Percentiles rank a stretch among this genome's conserved stretches.
These are phyloP conservation scores for Lepidochitona cinerea DNA, from an alignment of 2,888 invertebrate genomes.

Conservation along the genomic window DNA sequence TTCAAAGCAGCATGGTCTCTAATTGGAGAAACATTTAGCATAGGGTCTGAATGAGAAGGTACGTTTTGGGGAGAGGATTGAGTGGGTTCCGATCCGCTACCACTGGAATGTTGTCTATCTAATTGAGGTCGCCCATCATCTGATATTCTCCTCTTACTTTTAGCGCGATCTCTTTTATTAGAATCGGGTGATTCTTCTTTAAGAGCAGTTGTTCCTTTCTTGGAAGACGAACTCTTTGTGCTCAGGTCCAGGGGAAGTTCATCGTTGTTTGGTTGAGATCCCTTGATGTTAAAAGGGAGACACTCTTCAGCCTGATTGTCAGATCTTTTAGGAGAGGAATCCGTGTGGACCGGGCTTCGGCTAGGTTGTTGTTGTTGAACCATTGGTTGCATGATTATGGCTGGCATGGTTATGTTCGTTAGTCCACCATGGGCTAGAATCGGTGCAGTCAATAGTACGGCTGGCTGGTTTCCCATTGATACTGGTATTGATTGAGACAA, in stretches of 20 bases:
- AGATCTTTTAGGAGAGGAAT: neutral
- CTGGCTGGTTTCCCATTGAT: constrained; percentile 20
- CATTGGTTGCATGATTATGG: constrained; percentile 51
- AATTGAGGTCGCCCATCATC: neutral
- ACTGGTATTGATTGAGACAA: neutral
- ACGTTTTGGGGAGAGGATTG: neutral
- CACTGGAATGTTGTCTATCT: neutral
- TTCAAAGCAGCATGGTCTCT: too few relatives aligned
- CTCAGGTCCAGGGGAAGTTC: constrained; percentile 1
- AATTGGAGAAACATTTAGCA: neutral
- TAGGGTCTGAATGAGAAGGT: neutral
- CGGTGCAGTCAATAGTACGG: constrained; percentile 50
- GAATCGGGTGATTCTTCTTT: neutral
- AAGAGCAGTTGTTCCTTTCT: constrained; percentile 1
- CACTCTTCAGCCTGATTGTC: neutral
- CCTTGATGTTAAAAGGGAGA: neutral
- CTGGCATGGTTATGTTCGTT: constrained; percentile 43
- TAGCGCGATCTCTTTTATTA: neutral
- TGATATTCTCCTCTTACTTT: neutral
- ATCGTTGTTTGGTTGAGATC: neutral
- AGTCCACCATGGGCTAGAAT: constrained; percentile 41
- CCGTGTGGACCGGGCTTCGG: too few relatives aligned
- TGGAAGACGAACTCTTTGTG: neutral
- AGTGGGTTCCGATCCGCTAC: neutral
- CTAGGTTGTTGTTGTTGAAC: constrained; percentile 14